These are phyloP conservation scores for Caenorhabditis becei DNA, from an alignment of 2,888 invertebrate genomes.

Conservation along the genomic window DNA sequence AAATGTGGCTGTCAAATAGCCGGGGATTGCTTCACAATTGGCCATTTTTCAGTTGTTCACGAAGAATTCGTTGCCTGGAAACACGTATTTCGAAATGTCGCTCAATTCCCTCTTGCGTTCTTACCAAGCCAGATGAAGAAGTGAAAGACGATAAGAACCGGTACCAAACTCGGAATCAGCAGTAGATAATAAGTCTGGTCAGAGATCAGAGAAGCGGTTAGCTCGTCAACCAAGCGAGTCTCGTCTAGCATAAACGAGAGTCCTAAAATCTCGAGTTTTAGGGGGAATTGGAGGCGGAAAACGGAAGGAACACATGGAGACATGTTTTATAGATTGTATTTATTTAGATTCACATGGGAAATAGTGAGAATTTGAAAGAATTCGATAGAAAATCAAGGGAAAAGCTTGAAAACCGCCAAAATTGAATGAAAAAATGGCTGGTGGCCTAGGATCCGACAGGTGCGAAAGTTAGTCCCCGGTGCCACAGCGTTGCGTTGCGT, in stretches of 20 bases:
- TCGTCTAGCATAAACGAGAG: constrained; percentile 57
- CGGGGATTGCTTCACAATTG: constrained; percentile 70
- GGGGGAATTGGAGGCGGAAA: background rate
- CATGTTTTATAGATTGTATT: background rate
- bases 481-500: constrained; percentile 44
- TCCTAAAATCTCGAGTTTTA: constrained; percentile 12
- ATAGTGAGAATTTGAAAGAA: too few species aligned
- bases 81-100: background rate
- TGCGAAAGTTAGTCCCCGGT: constrained; percentile 8
- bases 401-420: constrained; percentile 8
- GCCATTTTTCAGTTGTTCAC: constrained; percentile 74
- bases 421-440: background rate
- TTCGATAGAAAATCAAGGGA: background rate
- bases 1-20: constrained; percentile 71
- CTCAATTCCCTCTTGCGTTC: background rate
- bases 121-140: constrained; percentile 72
- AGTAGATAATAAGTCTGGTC: constrained; percentile 67
- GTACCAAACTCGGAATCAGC: constrained; percentile 69
- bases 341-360: too few species aligned
- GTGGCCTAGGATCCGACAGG: constrained; percentile 10
- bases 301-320: background rate
- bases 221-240: constrained; percentile 65
- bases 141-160: constrained; percentile 69
- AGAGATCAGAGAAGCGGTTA: constrained; percentile 63
- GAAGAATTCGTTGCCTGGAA: constrained; percentile 72